A percentile compares a stretch with the other conserved stretches of the same genome.
phyloP scores from a whole-genome alignment of 2,888 invertebrate species.

The Ashinkailepas kermadecensis region DNA sequence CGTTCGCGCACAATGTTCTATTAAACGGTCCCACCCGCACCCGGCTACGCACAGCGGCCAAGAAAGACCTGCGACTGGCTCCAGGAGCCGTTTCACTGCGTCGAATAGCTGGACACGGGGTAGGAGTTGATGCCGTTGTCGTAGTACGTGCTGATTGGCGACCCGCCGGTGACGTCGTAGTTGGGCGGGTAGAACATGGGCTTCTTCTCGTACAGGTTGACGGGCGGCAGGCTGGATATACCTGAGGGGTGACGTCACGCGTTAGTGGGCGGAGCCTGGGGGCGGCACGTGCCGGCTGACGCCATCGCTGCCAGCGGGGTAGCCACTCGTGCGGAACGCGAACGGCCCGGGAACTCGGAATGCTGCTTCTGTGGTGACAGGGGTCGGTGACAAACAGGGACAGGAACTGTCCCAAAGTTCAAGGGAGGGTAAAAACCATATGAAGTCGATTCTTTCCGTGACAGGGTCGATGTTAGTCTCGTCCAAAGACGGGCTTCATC shows the following conservation, averaged over 20 bases:
- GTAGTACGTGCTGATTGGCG: conserved; percentile 22
- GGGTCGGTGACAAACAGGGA: too few relatives aligned
- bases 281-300: not conserved
- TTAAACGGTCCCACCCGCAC: not conserved
- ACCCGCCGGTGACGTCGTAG: conserved; percentile 1
- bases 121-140: conserved; percentile 9
- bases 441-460: too few relatives aligned
- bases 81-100: not conserved
- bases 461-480: too few relatives aligned
- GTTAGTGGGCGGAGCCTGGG: not conserved
- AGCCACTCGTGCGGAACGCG: not conserved
- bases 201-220: conserved; percentile 19
- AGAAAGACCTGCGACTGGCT: not conserved
- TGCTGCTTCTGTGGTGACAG: too few relatives aligned
- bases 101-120: conserved; percentile 1
- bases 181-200: conserved; percentile 15
- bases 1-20: not conserved
- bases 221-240: conserved; percentile 17
- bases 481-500: too few relatives aligned
- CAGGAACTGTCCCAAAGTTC: too few relatives aligned
- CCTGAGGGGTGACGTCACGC: conserved; percentile 6
- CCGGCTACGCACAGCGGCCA: not conserved
- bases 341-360: too few relatives aligned
- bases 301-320: not conserved
- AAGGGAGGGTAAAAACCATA: too few relatives aligned